Evolutionary conservation across 2,797 vertebrate genomes (phyloP).

Genomic region (Pangasius sanitwongsei): DNA sequence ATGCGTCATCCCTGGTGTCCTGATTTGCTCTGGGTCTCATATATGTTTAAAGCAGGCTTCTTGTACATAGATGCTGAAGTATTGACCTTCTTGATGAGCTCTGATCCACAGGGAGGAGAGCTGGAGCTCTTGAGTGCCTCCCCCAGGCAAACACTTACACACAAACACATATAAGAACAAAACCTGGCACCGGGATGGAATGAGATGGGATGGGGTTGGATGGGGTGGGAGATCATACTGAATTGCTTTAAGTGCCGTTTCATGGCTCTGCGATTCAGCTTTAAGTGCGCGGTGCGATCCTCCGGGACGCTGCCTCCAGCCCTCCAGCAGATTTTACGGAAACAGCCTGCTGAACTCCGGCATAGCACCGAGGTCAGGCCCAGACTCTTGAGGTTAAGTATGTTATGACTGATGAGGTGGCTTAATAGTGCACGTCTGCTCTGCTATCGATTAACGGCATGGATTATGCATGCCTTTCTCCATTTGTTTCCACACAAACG

Average conservation of each 20-base stretch:
- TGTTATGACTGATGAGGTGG: slow-evolving; percentile 71
- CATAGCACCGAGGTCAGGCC: slow-evolving; percentile 41
- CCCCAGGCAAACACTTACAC: slow-evolving; percentile 63
- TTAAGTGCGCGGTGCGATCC: slow-evolving; percentile 55
- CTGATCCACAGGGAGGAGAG: slow-evolving; percentile 52
- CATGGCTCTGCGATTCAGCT: slow-evolving; percentile 53
- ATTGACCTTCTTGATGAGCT: slow-evolving; percentile 72
- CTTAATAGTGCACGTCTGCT: slow-evolving; percentile 66
- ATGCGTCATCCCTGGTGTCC: slow-evolving; percentile 60
- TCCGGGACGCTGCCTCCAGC: slow-evolving; percentile 30
- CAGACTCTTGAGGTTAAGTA: slow-evolving; percentile 61
- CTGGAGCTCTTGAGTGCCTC: slow-evolving; percentile 63
- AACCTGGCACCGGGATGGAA: slow-evolving; percentile 20
- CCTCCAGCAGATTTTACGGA: slow-evolving; percentile 28
- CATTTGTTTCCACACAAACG: slow-evolving; percentile 59
- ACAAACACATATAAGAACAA: slow-evolving; percentile 20
- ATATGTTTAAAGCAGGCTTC: slow-evolving; percentile 75
- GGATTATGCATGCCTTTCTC: slow-evolving; percentile 59
- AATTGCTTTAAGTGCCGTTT: slow-evolving; percentile 51
- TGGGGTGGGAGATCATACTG: slow-evolving; percentile 32
- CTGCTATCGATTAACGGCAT: slow-evolving; percentile 65
- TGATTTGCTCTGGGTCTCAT: slow-evolving; percentile 72
- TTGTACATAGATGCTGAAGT: slow-evolving; percentile 61
- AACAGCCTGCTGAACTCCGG: slow-evolving; percentile 30
- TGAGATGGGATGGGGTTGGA: background rate